These are phyloP conservation scores for Channa striata DNA, from an alignment of 2,797 vertebrate genomes.

Conservation along the genomic window DNA sequence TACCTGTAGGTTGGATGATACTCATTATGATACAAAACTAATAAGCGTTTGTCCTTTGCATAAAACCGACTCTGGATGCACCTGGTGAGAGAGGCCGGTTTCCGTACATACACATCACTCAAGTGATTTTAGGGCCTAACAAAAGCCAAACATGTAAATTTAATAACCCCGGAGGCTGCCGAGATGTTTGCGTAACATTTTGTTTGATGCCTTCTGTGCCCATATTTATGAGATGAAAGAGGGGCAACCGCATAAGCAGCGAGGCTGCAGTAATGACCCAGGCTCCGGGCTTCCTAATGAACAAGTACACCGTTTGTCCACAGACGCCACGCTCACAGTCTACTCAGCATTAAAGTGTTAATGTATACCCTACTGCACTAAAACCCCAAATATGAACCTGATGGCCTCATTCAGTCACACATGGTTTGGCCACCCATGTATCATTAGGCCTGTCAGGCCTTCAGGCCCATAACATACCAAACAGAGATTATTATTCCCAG, in stretches of 20 bases:
- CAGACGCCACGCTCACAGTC: conserved; percentile 26
- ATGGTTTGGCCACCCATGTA: conserved; percentile 64
- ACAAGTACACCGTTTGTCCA: conserved; percentile 31
- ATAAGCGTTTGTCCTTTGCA: conserved; percentile 17
- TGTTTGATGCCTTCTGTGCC: conserved; percentile 77
- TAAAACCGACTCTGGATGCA: conserved; percentile 3
- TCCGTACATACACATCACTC: conserved; percentile 37
- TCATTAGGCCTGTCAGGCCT: conserved; percentile 71
- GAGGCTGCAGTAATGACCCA: conserved; percentile 41
- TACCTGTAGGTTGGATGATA: conserved; percentile 21
- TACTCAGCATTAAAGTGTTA: conserved; percentile 30
- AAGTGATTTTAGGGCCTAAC: conserved; percentile 29
- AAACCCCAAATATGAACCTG: conserved; percentile 59
- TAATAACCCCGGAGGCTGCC: conserved; percentile 68
- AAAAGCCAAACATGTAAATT: conserved; percentile 67
- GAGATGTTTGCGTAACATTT: conserved; percentile 71
- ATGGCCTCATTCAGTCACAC: conserved; percentile 80
- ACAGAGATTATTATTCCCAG: conserved; percentile 66
- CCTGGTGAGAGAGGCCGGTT: conserved; percentile 10
- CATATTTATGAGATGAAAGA: conserved; percentile 57
- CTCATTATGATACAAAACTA: neutral
- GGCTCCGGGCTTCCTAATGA: conserved; percentile 35
- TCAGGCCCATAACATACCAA: conserved; percentile 66
- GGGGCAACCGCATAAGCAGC: conserved; percentile 39
- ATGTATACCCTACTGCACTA: conserved; percentile 45